These are phyloP conservation scores for Drosophila sucinea DNA, from an alignment of 1,140 invertebrate species.

Conservation along the genomic window DNA sequence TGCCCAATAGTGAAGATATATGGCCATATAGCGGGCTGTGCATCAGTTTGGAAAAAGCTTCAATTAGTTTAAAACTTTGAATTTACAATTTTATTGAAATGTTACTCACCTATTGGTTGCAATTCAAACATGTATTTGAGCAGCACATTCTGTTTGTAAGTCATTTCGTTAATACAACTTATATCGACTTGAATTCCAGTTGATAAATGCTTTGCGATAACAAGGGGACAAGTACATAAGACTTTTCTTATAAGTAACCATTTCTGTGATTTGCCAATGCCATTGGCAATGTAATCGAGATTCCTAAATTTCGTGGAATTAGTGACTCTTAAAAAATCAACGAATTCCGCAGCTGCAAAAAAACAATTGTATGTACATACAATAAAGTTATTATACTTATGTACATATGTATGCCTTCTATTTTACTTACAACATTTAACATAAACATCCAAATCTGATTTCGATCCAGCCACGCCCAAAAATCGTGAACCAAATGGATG, in stretches of 20 bases:
- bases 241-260: not conserved
- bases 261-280: not conserved
- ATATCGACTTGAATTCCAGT: not conserved
- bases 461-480: not conserved
- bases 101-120: not conserved
- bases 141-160: not conserved
- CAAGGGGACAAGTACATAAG: not conserved
- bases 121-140: conserved; percentile 4
- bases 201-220: not conserved
- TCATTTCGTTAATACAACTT: conserved; percentile 9
- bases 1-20: not conserved
- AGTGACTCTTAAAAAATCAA: not conserved
- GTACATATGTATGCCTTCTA: not conserved
- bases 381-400: not conserved
- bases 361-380: not conserved
- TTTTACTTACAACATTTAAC: conserved; percentile 1
- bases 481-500: not conserved
- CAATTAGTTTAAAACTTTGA: not conserved
- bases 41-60: not conserved
- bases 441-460: not conserved
- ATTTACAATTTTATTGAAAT: not conserved
- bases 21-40: not conserved
- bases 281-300: not conserved
- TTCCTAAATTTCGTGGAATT: too few relatives aligned
- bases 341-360: not conserved